Percentiles rank a stretch among this genome's conserved stretches.
Conservation (phyloP, 2,797 vertebrate genomes). For the Falco biarmicus region DNA sequence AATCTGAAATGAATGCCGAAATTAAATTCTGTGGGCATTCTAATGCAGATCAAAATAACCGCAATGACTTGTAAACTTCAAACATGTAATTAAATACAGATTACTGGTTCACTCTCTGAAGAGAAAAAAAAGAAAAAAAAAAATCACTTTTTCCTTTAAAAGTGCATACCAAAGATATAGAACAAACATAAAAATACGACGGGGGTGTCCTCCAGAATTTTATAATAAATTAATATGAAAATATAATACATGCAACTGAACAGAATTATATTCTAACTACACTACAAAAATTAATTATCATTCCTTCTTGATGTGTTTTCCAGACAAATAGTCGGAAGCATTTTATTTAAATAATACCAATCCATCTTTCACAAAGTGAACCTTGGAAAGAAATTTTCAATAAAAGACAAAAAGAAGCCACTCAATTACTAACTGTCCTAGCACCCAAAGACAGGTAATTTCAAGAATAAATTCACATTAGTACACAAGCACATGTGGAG, state of each 20-base stretch:
- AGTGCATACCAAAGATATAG: neutral
- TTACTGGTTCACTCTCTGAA: neutral
- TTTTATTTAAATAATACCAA: neutral
- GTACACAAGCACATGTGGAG: accelerated
- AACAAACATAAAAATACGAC: neutral
- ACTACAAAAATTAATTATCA: neutral
- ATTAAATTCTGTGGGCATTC: neutral
- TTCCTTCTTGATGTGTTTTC: neutral
- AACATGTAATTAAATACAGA: conserved; percentile 16
- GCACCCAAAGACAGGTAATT: neutral
- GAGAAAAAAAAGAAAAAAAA: neutral
- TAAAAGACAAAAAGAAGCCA: neutral
- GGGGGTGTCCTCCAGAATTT: accelerated
- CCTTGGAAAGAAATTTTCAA: neutral
- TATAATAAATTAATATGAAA: neutral
- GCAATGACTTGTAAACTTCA: conserved; percentile 6
- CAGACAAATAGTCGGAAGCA: neutral
- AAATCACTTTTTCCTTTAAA: neutral
- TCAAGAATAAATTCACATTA: neutral
- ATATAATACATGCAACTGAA: neutral
- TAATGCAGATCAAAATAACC: conserved; percentile 22
- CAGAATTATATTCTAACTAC: neutral
- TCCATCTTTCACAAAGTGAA: neutral
- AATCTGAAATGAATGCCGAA: neutral
- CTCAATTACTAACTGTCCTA: neutral